These are phyloP conservation scores for Volucella bombylans DNA, from an alignment of 2,888 invertebrate species.

Conservation along the genomic window DNA sequence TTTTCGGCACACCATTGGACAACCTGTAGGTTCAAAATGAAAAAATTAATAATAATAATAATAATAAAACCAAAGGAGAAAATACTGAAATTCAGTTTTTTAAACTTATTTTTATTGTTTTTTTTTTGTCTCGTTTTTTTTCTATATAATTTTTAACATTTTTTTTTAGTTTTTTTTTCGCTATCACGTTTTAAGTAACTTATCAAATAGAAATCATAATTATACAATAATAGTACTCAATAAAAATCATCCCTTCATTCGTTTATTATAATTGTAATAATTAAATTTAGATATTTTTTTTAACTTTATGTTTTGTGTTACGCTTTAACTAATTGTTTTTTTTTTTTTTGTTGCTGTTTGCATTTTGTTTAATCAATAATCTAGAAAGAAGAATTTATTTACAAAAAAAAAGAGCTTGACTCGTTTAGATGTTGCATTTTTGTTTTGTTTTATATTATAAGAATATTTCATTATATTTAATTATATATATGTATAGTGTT, in stretches of 20 bases:
- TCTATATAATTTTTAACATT: conserved; percentile 55
- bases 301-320: conserved; percentile 43
- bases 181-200: conserved; percentile 73
- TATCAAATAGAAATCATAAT: conserved; percentile 71
- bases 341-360: conserved; percentile 42
- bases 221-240: conserved; percentile 69
- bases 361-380: conserved; percentile 49
- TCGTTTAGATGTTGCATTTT: conserved; percentile 57
- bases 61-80: not conserved
- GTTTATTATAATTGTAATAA: conserved; percentile 61
- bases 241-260: conserved; percentile 71
- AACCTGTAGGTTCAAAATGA: too few species aligned
- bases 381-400: conserved; percentile 69
- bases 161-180: conserved; percentile 59
- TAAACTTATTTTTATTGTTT: conserved; percentile 60
- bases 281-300: conserved; percentile 62
- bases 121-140: conserved; percentile 56
- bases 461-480: conserved; percentile 53
- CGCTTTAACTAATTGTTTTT: conserved; percentile 57
- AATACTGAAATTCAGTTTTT: conserved; percentile 59
- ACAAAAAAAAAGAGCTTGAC: conserved; percentile 65
- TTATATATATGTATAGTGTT: conserved; percentile 40
- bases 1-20: too few species aligned
- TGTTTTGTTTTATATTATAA: conserved; percentile 52
- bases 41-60: too few species aligned